phyloP scores from a whole-genome alignment of 2,888 invertebrate genomes.

The Dryobotodes eremita region DNA sequence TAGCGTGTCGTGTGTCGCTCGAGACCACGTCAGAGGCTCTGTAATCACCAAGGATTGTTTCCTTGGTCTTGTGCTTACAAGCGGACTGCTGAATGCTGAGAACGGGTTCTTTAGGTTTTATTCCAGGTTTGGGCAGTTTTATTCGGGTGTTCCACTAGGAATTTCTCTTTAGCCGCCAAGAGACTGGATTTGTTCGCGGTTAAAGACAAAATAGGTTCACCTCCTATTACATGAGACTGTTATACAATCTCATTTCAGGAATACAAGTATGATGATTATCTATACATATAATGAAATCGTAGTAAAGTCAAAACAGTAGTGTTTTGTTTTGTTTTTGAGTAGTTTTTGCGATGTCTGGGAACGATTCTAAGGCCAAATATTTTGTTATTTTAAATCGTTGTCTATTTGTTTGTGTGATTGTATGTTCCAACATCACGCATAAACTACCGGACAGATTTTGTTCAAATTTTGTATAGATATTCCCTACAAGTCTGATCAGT shows the following conservation, averaged over 20 bases:
- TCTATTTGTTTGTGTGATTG: not conserved
- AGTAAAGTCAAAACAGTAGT: not conserved
- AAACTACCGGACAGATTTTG: too few species aligned
- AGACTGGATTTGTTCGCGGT: not conserved
- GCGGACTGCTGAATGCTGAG: not conserved
- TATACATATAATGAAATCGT: not conserved
- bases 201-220: not conserved
- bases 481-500: not conserved
- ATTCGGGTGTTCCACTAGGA: not conserved
- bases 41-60: not conserved
- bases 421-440: too few species aligned
- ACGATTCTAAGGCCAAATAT: not conserved
- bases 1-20: not conserved
- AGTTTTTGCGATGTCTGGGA: not conserved
- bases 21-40: not conserved
- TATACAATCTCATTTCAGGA: not conserved
- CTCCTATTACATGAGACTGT: not conserved
- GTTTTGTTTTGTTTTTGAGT: not conserved
- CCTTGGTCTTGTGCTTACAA: not conserved
- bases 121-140: not conserved
- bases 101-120: not conserved
- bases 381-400: not conserved
- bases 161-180: not conserved
- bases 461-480: not conserved
- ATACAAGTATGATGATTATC: not conserved